phyloP scores from a whole-genome alignment of 2,113 vertebrate species.

The Myiozetetes cayanensis region DNA sequence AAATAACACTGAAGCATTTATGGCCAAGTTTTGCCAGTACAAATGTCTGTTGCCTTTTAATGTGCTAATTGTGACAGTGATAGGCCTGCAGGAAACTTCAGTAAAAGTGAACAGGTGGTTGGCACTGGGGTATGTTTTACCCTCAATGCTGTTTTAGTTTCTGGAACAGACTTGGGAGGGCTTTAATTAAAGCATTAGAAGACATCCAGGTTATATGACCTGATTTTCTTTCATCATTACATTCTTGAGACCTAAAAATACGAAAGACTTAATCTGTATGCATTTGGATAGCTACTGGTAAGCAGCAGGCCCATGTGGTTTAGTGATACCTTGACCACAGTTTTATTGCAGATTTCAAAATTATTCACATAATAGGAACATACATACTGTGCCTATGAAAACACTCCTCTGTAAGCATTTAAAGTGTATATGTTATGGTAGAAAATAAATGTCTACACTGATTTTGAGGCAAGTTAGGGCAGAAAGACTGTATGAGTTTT shows the following conservation, averaged over 20 bases:
- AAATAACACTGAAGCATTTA: neutral
- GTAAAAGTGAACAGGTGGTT: neutral
- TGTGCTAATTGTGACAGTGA: neutral
- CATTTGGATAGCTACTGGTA: neutral
- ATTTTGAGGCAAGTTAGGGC: neutral
- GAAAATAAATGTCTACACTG: neutral
- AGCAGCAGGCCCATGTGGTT: neutral
- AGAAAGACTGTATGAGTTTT: neutral
- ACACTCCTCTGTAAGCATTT: neutral
- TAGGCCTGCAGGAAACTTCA: neutral
- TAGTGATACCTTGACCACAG: neutral
- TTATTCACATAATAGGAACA: neutral
- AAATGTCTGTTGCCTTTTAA: neutral
- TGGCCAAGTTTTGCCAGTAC: neutral
- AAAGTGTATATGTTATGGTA: neutral
- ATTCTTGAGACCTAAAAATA: neutral
- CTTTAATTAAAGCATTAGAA: neutral
- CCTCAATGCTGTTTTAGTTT: neutral
- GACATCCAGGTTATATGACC: neutral
- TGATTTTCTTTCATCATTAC: neutral
- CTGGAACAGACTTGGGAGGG: neutral
- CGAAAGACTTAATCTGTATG: neutral
- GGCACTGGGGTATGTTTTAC: neutral
- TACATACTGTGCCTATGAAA: neutral
- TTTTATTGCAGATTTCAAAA: neutral